Percentiles rank a stretch among this genome's conserved stretches.
phyloP scores from a whole-genome alignment of 64 coral and sea anemone genomes.

The Actinia tenebrosa region DNA sequence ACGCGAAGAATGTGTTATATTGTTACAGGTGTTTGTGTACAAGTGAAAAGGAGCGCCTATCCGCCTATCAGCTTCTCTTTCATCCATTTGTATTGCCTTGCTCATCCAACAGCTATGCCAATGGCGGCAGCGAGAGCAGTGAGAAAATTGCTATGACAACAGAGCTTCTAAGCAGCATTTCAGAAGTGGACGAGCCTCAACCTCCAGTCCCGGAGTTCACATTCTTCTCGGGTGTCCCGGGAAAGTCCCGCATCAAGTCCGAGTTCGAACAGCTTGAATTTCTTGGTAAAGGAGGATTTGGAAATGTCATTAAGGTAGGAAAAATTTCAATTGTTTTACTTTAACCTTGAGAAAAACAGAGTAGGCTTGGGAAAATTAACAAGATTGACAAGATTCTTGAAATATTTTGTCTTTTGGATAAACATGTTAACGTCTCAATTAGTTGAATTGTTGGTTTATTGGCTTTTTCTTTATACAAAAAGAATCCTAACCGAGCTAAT shows the following conservation, averaged over 20 bases:
- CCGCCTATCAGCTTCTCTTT: constrained; percentile 61
- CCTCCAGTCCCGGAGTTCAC: constrained; percentile 75
- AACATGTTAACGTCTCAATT: too few species aligned
- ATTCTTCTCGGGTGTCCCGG: constrained; percentile 70
- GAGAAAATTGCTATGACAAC: background rate
- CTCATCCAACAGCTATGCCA: background rate
- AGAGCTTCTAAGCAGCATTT: background rate
- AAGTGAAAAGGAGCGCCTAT: constrained; percentile 65
- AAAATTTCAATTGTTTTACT: too few species aligned
- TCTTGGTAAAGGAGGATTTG: constrained; percentile 97
- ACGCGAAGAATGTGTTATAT: background rate
- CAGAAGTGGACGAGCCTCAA: constrained; percentile 32
- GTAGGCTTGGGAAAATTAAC: too few species aligned
- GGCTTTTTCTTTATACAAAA: too few species aligned
- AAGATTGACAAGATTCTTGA: too few species aligned
- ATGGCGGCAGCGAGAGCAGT: background rate
- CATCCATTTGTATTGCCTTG: constrained; percentile 63
- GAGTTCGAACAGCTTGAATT: constrained; percentile 92
- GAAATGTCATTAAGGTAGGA: constrained; percentile 89
- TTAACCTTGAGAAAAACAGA: too few species aligned
- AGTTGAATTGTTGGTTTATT: too few species aligned
- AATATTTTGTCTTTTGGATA: too few species aligned
- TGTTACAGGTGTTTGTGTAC: constrained; percentile 53
- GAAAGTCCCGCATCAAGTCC: constrained; percentile 81
- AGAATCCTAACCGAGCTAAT: too few species aligned